Evolutionary conservation across 2,113 vertebrate genomes (phyloP), one percentile per base, ranked within the genome.

Genomic region (Pyrgilauda ruficollis): DNA sequence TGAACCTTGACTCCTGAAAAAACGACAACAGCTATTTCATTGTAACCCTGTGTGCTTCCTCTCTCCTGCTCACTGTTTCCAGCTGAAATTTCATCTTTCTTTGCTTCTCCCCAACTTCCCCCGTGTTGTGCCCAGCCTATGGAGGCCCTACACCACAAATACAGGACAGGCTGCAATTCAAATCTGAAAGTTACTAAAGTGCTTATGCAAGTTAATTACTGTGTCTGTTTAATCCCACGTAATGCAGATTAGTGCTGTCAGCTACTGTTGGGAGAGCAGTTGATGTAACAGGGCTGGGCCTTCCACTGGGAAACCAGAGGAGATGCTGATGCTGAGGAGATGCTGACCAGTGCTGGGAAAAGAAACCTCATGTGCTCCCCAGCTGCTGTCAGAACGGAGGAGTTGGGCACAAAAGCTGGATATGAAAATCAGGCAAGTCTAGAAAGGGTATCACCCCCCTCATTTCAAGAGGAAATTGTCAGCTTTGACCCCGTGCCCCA

Each of bases 131-230:
- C 43, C 33, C 49, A 47, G n/a, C 33, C 55, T 28, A 10, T 7
- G 46, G 88, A 18, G 53, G 21, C 26, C 44, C 68, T 23, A 30
- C n/a, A 23, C 63, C 27, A 1, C 28, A 63, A 3, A 21, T 17
- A 64, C 92, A 89, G 84, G 93, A 88, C 52, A 77, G 10, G 13
- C 69, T 50, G 63, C 50, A 41, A 70, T 76, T 66, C 93, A 96
- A 78, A 94, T 87, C 66, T 70, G 76, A 75, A 85, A 81, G 90
- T 97, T 96, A 53, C 92, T 96, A 92, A 97, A 94, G 90, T 27
- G 58, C 95, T 98, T 98, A 97, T 46, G 91, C 85, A 86, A 59
- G 35, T 95, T 97, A 97, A 97, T 94, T 96, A 96, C 94, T 62
- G 19, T 94, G 95, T 70, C 94, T 19, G 78, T 75, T 90, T 87